These are phyloP conservation scores for Listronotus bonariensis DNA, from an alignment of 1,140 invertebrate species.

Conservation along the genomic window DNA sequence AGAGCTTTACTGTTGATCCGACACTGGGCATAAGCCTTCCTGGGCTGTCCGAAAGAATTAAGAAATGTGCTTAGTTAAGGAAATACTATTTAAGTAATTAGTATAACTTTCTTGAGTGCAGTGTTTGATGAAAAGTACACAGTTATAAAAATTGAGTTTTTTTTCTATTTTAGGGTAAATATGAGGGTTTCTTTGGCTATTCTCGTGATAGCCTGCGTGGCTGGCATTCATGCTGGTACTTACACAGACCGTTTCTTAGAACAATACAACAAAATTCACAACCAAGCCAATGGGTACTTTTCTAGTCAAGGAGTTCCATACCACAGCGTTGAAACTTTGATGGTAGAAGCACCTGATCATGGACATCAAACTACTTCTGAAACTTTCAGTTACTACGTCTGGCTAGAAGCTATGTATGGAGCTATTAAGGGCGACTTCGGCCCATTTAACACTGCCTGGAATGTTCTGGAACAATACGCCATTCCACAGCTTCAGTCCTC, in stretches of 20 bases:
- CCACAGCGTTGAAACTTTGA: slow-evolving; percentile 38
- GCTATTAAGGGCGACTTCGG: slow-evolving; percentile 34
- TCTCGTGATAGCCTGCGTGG: slow-evolving; percentile 25
- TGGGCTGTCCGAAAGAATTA: too few species aligned
- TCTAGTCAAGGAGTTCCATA: slow-evolving; percentile 36
- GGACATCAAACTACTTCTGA: slow-evolving; percentile 40
- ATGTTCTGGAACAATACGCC: slow-evolving; percentile 32
- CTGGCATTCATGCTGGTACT: slow-evolving; percentile 21
- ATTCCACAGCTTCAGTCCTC: slow-evolving; percentile 30
- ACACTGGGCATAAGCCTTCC: too few species aligned
- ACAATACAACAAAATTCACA: slow-evolving; percentile 38
- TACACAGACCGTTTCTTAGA: slow-evolving; percentile 35
- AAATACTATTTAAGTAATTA: too few species aligned
- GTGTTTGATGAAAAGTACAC: too few species aligned
- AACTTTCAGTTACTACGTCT: slow-evolving; percentile 38
- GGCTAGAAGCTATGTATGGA: slow-evolving; percentile 41
- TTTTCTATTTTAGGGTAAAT: neutral
- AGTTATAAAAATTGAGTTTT: too few species aligned
- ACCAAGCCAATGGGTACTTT: slow-evolving; percentile 34
- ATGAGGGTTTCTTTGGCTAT: slow-evolving; percentile 20
- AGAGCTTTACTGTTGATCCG: too few species aligned
- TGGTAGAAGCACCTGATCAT: slow-evolving; percentile 36
- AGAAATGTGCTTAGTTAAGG: too few species aligned
- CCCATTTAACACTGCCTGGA: slow-evolving; percentile 33
- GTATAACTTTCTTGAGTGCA: too few species aligned